Percentiles rank a stretch among this genome's conserved stretches.
Evolutionary conservation across 2,888 invertebrate species (phyloP).

Genomic region (Cephus nigrinus): DNA sequence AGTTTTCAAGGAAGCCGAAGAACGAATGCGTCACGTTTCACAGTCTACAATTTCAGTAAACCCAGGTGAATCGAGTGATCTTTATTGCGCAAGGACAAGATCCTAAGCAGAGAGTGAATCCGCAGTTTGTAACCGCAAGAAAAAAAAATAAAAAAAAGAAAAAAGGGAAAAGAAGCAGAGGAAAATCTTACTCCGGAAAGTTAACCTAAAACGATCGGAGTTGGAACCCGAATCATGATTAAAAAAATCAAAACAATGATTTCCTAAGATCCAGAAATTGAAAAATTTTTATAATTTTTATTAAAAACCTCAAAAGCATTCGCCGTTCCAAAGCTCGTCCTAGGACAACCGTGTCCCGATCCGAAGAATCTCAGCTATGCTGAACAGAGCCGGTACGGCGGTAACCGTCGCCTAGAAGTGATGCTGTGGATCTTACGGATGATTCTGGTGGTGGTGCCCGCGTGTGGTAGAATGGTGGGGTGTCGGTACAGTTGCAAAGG

Average conservation of each 20-base stretch:
- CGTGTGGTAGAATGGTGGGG: constrained; percentile 27
- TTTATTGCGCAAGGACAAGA: neutral
- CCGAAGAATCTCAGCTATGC: constrained; percentile 8
- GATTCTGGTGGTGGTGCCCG: constrained; percentile 9
- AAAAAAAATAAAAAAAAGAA: neutral
- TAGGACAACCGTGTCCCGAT: constrained; percentile 38
- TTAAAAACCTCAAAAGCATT: constrained; percentile 2
- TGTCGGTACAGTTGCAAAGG: constrained; percentile 45
- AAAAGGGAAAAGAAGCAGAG: neutral
- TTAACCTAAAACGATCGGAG: neutral
- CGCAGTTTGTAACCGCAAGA: neutral
- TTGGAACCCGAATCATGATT: neutral
- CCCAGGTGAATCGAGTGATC: neutral
- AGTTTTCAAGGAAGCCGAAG: neutral
- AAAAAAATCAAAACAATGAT: neutral
- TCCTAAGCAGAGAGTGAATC: neutral
- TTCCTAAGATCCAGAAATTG: too few relatives aligned
- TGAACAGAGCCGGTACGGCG: neutral
- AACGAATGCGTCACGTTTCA: neutral
- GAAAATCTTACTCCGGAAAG: constrained; percentile 8
- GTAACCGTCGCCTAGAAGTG: neutral
- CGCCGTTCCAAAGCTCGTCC: constrained; percentile 26
- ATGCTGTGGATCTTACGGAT: neutral
- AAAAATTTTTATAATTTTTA: neutral
- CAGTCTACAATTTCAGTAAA: neutral